These are phyloP conservation scores for Myrmecobius fasciatus DNA, from an alignment of 2,113 vertebrate genomes.

Conservation along the genomic window DNA sequence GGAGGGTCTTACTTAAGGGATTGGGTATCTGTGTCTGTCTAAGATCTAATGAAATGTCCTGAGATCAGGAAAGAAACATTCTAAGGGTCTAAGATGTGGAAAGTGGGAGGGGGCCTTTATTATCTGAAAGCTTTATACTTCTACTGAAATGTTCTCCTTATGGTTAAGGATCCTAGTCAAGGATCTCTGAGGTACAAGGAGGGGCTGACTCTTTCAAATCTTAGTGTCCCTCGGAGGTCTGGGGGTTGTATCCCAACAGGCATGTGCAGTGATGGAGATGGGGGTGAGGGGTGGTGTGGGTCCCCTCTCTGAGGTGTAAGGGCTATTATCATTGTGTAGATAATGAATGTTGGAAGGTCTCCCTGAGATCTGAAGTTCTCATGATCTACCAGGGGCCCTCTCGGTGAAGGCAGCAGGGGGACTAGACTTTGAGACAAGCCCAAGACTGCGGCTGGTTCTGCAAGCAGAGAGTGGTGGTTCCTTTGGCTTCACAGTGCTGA, in stretches of 20 bases:
- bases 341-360: neutral
- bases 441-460: conserved; percentile 93
- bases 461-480: conserved; percentile 92
- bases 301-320: neutral
- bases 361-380: neutral
- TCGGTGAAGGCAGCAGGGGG: conserved; percentile 88
- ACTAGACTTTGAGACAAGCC: conserved; percentile 92
- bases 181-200: neutral
- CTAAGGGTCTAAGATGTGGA: neutral
- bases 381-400: conserved; percentile 88
- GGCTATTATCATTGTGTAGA: neutral
- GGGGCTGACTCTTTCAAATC: neutral
- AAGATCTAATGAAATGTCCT: neutral
- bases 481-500: conserved; percentile 92
- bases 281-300: neutral
- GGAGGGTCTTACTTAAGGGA: neutral
- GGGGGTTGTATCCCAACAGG: neutral
- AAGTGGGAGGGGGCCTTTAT: neutral
- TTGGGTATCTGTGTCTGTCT: neutral
- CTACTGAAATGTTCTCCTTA: too few species aligned
- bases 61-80: neutral
- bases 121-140: too few species aligned
- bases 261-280: neutral
- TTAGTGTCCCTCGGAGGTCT: neutral
- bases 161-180: too few species aligned